Conservation (phyloP, 1,140 invertebrate species). For the Pseudachorutes palmiensis region DNA sequence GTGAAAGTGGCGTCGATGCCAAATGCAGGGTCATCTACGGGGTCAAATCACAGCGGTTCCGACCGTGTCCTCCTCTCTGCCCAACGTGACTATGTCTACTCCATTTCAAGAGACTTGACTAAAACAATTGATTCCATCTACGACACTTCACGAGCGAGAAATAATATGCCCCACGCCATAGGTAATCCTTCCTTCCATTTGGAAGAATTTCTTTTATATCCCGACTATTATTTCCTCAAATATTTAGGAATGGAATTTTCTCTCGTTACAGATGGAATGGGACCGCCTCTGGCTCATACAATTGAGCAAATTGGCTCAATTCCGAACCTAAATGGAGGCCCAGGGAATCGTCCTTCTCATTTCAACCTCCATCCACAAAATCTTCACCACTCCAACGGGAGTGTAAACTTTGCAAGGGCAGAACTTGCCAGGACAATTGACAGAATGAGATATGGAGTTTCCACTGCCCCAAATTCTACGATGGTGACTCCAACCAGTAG, state of each 20-base stretch:
- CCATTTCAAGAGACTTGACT: conserved; percentile 39
- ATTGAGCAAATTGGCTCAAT: conserved; percentile 39
- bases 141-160: conserved; percentile 36
- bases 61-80: conserved; percentile 38
- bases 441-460: conserved; percentile 34
- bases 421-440: conserved; percentile 36
- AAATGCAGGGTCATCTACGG: conserved; percentile 32
- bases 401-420: conserved; percentile 24
- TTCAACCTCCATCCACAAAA: conserved; percentile 35
- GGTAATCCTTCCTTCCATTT: conserved; percentile 23
- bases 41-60: conserved; percentile 35
- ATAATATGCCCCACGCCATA: conserved; percentile 35
- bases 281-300: conserved; percentile 33
- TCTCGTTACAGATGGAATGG: neutral
- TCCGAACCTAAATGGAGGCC: conserved; percentile 34
- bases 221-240: neutral
- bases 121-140: conserved; percentile 39
- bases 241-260: neutral
- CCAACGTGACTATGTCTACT: conserved; percentile 38
- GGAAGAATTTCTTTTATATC: neutral
- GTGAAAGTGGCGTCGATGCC: conserved; percentile 35
- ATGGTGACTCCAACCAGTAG: conserved; percentile 29
- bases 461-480: conserved; percentile 31
- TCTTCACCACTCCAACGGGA: conserved; percentile 27
- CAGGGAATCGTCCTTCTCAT: conserved; percentile 22